phyloP scores from a whole-genome alignment of 1,140 invertebrate genomes.

The Harpegnathos saltator region DNA sequence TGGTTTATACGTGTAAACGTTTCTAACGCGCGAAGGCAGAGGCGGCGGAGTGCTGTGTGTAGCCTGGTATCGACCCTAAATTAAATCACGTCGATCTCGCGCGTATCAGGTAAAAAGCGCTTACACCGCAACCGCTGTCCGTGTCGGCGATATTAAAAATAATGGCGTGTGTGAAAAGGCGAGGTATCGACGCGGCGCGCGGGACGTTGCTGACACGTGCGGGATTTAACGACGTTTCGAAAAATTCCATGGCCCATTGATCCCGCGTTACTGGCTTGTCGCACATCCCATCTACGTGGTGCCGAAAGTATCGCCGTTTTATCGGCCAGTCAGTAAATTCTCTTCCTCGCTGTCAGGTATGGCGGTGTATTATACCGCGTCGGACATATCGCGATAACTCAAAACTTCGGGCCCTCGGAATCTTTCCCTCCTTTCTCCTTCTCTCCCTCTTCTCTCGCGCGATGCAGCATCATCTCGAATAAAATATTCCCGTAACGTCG shows the following conservation, averaged over 20 bases:
- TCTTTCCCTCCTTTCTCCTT: too few relatives aligned
- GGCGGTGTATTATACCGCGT: slow-evolving; percentile 52
- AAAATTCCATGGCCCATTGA: slow-evolving; percentile 71
- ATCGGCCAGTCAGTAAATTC: slow-evolving; percentile 70
- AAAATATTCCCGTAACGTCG: slow-evolving; percentile 54
- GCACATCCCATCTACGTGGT: slow-evolving; percentile 68
- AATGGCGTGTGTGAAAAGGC: slow-evolving; percentile 46
- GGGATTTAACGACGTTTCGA: slow-evolving; percentile 71
- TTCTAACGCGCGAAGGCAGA: background rate
- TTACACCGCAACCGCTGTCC: slow-evolving; percentile 55
- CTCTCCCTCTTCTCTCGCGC: background rate
- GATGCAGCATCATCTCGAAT: slow-evolving; percentile 25
- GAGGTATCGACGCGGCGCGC: slow-evolving; percentile 51
- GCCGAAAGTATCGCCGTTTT: slow-evolving; percentile 67
- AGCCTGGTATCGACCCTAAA: slow-evolving; percentile 33
- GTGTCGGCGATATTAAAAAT: slow-evolving; percentile 69
- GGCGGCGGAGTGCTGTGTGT: background rate
- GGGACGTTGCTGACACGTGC: slow-evolving; percentile 65
- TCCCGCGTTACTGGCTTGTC: slow-evolving; percentile 68
- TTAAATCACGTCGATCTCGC: slow-evolving; percentile 56
- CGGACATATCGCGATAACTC: slow-evolving; percentile 65
- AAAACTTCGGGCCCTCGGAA: slow-evolving; percentile 12
- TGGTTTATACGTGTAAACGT: background rate
- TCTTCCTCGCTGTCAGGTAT: slow-evolving; percentile 25
- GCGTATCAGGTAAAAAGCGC: slow-evolving; percentile 63